Conservation (phyloP, 92 coral and sea anemone genomes). For the Actinernus sp. region DNA sequence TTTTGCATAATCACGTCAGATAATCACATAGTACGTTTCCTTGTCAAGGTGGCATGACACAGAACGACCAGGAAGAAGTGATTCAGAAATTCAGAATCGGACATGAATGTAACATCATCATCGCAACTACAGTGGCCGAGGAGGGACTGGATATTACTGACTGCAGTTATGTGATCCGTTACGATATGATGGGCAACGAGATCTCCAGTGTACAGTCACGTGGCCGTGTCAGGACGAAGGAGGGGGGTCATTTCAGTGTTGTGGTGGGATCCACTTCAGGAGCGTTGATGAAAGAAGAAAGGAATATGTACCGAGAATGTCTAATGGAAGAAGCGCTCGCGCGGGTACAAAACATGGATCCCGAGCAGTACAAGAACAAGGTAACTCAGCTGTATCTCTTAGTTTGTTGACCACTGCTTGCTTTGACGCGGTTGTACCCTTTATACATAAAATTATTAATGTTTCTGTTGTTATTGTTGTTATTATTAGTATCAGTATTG, state of each 20-base stretch:
- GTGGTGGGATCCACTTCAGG: slow-evolving; percentile 77
- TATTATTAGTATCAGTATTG: no score
- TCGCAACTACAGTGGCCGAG: slow-evolving; percentile 93
- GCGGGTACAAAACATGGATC: slow-evolving; percentile 52
- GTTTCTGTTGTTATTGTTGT: no score
- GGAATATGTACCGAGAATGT: slow-evolving; percentile 68
- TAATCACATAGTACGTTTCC: no score
- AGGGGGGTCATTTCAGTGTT: slow-evolving; percentile 71
- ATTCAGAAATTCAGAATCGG: slow-evolving; percentile 81
- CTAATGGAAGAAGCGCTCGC: slow-evolving; percentile 82
- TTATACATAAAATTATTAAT: no score
- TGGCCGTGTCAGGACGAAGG: slow-evolving; percentile 83
- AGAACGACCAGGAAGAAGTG: slow-evolving; percentile 79
- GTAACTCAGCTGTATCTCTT: no score
- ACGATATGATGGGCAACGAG: slow-evolving; percentile 98
- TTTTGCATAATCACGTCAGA: no score
- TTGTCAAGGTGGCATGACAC: slow-evolving; percentile 90
- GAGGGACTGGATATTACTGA: slow-evolving; percentile 94
- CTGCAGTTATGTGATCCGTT: slow-evolving; percentile 91
- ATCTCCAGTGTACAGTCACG: slow-evolving; percentile 97
- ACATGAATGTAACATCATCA: slow-evolving; percentile 77
- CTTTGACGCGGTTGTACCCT: no score
- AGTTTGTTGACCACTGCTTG: no score
- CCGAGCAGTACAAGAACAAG: slow-evolving; percentile 16
- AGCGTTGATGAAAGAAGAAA: slow-evolving; percentile 60